Evolutionary conservation across 2,113 vertebrate species (phyloP).

Genomic region (Dryoscopus gambensis): DNA sequence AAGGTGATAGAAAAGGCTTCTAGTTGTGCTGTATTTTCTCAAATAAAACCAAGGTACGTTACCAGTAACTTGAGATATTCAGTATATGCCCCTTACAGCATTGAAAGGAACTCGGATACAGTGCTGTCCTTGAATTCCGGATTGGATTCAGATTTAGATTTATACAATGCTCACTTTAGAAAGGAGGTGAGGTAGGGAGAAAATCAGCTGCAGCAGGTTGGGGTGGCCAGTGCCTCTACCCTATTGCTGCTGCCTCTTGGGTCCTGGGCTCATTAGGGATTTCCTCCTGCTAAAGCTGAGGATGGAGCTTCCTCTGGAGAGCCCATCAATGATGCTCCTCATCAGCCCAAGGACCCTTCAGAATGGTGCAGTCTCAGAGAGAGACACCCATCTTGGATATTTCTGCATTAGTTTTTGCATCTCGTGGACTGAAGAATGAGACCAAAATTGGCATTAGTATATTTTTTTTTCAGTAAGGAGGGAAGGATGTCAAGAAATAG

Average conservation of each 20-base stretch:
- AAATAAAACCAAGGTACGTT: conserved; percentile 64
- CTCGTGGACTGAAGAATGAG: not conserved
- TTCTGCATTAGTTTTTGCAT: conserved; percentile 7
- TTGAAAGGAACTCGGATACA: not conserved
- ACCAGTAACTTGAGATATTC: not conserved
- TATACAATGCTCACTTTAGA: not conserved
- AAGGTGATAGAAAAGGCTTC: conserved; percentile 63
- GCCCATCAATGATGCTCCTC: conserved; percentile 21
- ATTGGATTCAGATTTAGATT: not conserved
- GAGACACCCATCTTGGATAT: not conserved
- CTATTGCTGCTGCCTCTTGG: not conserved
- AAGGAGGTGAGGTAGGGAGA: not conserved
- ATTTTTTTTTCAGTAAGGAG: not conserved
- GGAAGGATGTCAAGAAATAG: not conserved
- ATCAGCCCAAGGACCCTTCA: not conserved
- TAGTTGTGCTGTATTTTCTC: conserved; percentile 61
- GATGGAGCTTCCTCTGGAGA: conserved; percentile 20
- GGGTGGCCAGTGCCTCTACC: not conserved
- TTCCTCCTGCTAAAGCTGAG: conserved; percentile 30
- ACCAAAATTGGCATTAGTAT: not conserved
- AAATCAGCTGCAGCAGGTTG: not conserved
- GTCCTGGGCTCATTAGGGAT: not conserved
- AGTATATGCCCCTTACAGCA: not conserved
- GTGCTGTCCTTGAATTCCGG: conserved; percentile 12
- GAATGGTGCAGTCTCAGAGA: not conserved